A percentile compares a stretch with the other conserved stretches of the same genome.
Conservation (phyloP, 2,797 vertebrate species). For the Pyrrhura leucotis region DNA sequence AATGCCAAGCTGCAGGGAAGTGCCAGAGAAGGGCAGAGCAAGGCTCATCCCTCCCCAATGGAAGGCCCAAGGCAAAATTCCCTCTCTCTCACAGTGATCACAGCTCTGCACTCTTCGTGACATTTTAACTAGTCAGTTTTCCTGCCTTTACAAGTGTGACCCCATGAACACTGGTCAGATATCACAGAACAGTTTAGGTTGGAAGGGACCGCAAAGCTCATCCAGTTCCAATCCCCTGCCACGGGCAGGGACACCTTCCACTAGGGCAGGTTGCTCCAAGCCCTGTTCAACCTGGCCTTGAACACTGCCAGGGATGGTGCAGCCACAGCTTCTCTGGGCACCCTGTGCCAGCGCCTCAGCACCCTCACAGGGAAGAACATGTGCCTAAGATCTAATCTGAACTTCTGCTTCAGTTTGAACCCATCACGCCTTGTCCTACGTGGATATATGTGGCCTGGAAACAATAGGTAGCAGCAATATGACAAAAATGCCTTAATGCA, state of each 20-base stretch:
- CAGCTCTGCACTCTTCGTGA: rapidly evolving
- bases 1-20: background rate
- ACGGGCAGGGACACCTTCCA: background rate
- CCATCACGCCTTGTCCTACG: background rate
- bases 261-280: background rate
- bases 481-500: background rate
- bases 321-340: background rate
- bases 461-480: background rate
- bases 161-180: background rate
- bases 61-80: background rate
- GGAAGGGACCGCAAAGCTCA: background rate
- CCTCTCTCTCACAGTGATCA: too few relatives aligned
- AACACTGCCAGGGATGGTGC: background rate
- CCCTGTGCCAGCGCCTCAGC: background rate
- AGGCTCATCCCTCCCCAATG: background rate
- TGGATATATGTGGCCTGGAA: background rate
- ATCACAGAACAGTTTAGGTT: background rate
- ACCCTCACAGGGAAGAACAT: background rate
- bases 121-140: background rate
- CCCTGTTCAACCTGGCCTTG: background rate
- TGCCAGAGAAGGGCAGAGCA: rapidly evolving
- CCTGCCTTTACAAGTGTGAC: rapidly evolving
- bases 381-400: background rate
- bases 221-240: background rate
- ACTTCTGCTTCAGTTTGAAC: background rate